A percentile compares a stretch with the other conserved stretches of the same genome.
phyloP scores from a whole-genome alignment of 2,797 vertebrate species.

The Chelmon rostratus region DNA sequence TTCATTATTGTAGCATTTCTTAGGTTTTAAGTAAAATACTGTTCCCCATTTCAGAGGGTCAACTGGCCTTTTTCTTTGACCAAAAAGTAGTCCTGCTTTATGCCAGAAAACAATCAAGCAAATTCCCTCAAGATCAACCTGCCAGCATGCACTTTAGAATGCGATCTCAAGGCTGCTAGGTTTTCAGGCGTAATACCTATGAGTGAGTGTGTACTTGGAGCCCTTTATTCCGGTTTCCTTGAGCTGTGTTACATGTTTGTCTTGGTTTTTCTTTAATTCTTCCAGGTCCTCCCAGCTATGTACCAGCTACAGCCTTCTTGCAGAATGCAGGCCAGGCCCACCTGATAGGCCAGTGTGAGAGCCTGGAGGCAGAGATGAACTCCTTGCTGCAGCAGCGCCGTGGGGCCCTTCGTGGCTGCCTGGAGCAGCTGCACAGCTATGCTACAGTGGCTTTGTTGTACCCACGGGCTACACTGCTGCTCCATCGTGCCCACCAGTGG shows the following conservation, averaged over 20 bases:
- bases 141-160: neutral
- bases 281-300: constrained; percentile 96
- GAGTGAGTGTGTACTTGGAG: neutral
- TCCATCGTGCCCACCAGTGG: constrained; percentile 95
- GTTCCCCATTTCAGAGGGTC: no score
- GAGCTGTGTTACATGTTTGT: neutral
- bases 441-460: constrained; percentile 97
- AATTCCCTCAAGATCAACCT: neutral
- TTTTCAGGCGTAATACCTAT: neutral
- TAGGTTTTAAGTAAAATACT: neutral
- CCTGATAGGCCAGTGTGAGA: constrained; percentile 96
- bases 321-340: constrained; percentile 98
- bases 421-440: constrained; percentile 97
- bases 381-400: constrained; percentile 95
- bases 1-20: neutral
- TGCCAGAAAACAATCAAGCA: neutral
- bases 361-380: constrained; percentile 93
- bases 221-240: neutral
- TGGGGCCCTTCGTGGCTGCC: constrained; percentile 90
- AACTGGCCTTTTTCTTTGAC: no score
- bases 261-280: neutral
- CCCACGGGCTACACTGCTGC: constrained; percentile 92
- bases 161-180: neutral
- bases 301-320: constrained; percentile 96
- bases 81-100: neutral